phyloP scores from a whole-genome alignment of 2,113 vertebrate species.

The Fulica atra region DNA sequence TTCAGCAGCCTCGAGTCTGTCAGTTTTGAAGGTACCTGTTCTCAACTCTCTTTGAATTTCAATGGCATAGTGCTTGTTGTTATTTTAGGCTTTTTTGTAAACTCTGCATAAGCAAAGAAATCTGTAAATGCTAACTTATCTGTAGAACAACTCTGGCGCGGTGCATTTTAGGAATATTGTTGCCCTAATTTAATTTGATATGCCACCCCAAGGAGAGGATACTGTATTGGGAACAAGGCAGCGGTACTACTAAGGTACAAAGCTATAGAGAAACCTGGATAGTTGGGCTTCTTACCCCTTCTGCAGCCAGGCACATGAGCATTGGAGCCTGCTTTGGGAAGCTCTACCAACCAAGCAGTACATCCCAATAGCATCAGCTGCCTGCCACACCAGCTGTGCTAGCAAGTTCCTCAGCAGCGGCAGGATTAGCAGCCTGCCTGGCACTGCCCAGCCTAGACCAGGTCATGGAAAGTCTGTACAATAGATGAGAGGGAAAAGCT shows the following conservation, averaged over 20 bases:
- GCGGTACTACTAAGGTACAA: not conserved
- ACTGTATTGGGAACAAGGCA: not conserved
- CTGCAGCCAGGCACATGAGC: not conserved
- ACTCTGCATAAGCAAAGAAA: not conserved
- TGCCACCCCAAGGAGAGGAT: not conserved
- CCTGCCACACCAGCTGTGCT: not conserved
- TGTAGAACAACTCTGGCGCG: not conserved
- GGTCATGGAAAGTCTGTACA: not conserved
- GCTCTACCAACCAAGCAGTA: not conserved
- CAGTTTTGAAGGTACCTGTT: not conserved
- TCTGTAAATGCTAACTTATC: not conserved
- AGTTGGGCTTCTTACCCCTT: not conserved
- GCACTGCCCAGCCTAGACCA: not conserved
- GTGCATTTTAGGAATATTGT: not conserved
- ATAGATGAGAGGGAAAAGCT: not conserved
- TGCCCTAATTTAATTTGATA: not conserved
- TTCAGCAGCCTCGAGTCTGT: not conserved
- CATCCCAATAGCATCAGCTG: not conserved
- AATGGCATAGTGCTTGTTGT: not conserved
- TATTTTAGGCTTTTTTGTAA: not conserved
- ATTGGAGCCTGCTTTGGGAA: not conserved
- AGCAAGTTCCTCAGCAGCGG: not conserved
- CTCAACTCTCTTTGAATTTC: slow-evolving; percentile 3
- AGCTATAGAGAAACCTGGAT: not conserved
- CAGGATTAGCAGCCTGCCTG: not conserved